Evolutionary conservation across 2,888 invertebrate species (phyloP).

Genomic region (Tipula lateralis): DNA sequence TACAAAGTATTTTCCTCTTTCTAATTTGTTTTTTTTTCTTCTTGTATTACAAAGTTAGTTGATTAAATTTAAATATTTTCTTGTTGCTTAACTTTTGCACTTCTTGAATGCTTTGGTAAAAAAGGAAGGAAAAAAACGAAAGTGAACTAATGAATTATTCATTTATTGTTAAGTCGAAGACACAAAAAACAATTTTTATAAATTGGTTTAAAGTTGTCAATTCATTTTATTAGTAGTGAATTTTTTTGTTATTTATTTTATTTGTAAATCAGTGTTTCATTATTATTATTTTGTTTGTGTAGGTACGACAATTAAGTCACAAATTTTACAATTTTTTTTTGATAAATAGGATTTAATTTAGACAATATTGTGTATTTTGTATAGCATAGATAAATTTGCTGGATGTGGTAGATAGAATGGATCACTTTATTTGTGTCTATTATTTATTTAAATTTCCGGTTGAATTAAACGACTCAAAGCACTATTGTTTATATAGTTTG

Average conservation of each 20-base stretch:
- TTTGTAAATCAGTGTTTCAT: neutral
- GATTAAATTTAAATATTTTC: neutral
- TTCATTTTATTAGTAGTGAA: slow-evolving; percentile 1
- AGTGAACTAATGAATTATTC: slow-evolving; percentile 24
- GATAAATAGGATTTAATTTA: neutral
- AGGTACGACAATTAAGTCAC: neutral
- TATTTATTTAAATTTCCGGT: too few relatives aligned
- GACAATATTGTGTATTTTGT: neutral
- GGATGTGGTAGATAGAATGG: neutral
- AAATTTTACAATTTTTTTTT: neutral
- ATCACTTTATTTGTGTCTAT: too few relatives aligned
- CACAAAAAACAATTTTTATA: neutral
- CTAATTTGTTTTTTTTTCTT: neutral
- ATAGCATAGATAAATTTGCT: too few relatives aligned
- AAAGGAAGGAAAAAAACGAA: neutral
- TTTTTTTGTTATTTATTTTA: neutral
- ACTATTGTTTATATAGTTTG: too few relatives aligned
- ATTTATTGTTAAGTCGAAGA: neutral
- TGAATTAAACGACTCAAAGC: too few relatives aligned
- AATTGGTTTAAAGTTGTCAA: slow-evolving; percentile 19
- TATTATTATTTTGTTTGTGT: neutral
- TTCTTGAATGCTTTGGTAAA: neutral
- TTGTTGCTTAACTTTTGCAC: neutral
- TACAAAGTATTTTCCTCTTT: slow-evolving; percentile 1
- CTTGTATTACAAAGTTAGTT: neutral